These are phyloP conservation scores for Danio jaintianensis DNA, from an alignment of 2,797 vertebrate genomes.

Conservation along the genomic window DNA sequence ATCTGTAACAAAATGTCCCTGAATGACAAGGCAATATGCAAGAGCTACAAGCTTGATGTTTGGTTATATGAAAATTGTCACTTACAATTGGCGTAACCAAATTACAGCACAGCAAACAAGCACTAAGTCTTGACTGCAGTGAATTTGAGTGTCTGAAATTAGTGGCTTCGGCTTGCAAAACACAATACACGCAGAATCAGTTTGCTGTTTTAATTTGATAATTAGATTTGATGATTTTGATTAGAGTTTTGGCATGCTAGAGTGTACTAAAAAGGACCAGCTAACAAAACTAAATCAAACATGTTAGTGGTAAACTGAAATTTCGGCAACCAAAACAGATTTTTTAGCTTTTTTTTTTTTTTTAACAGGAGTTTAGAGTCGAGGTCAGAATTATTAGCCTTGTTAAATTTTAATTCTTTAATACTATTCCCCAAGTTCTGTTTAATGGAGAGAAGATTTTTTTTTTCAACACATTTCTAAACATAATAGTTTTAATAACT, in stretches of 20 bases:
- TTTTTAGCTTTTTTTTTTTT: no score
- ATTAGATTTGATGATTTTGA: no score
- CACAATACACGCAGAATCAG: not conserved
- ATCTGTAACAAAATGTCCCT: slow-evolving; percentile 18
- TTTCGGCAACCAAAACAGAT: no score
- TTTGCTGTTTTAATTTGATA: not conserved
- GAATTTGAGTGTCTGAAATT: not conserved
- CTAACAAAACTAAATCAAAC: not conserved
- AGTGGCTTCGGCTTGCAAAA: not conserved
- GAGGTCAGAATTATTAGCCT: no score
- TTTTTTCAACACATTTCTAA: no score
- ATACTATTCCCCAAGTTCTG: no score
- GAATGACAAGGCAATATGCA: slow-evolving; percentile 37
- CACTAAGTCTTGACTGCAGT: slow-evolving; percentile 7
- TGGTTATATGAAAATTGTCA: slow-evolving; percentile 28
- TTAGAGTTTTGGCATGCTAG: not conserved
- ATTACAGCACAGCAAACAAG: slow-evolving; percentile 24
- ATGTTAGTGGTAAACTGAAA: not conserved
- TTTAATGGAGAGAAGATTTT: no score
- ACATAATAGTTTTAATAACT: no score
- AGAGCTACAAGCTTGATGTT: not conserved
- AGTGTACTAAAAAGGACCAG: not conserved
- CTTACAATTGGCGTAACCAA: not conserved
- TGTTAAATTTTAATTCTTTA: no score
- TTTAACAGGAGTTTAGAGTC: no score